These are phyloP conservation scores for Sinotaia quadrata DNA, from an alignment of 2,888 invertebrate genomes.

Conservation along the genomic window DNA sequence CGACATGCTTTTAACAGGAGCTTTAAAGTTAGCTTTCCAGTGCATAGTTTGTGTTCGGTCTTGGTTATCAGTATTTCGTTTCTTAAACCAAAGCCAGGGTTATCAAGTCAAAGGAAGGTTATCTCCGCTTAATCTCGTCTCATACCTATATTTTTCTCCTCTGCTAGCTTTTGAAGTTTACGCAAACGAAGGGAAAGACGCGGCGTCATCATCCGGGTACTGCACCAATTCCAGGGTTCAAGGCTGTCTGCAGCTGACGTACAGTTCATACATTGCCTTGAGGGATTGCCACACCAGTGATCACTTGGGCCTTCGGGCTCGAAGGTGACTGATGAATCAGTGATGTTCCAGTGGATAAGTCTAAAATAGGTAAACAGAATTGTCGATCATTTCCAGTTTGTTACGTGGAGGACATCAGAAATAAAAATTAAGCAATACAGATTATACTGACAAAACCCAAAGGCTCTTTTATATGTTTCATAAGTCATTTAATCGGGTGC, in stretches of 20 bases:
- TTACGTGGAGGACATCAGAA: not conserved
- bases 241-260: not conserved
- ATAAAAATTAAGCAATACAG: not conserved
- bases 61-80: no score
- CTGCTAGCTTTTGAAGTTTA: conserved; percentile 21
- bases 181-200: conserved; percentile 11
- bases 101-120: not conserved
- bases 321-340: conserved; percentile 13
- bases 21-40: no score
- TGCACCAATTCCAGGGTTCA: conserved; percentile 24
- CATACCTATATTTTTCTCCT: conserved; percentile 6
- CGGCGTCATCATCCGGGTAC: conserved; percentile 26
- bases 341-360: conserved; percentile 19
- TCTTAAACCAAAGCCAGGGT: no score
- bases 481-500: no score
- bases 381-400: not conserved
- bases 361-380: not conserved
- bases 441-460: no score
- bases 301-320: conserved; percentile 9
- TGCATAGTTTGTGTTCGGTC: no score
- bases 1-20: no score
- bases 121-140: not conserved
- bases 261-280: conserved; percentile 16
- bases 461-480: no score
- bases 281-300: conserved; percentile 12